These are phyloP conservation scores for Chrysolina haemoptera DNA, from an alignment of 2,888 invertebrate genomes.

Conservation along the genomic window DNA sequence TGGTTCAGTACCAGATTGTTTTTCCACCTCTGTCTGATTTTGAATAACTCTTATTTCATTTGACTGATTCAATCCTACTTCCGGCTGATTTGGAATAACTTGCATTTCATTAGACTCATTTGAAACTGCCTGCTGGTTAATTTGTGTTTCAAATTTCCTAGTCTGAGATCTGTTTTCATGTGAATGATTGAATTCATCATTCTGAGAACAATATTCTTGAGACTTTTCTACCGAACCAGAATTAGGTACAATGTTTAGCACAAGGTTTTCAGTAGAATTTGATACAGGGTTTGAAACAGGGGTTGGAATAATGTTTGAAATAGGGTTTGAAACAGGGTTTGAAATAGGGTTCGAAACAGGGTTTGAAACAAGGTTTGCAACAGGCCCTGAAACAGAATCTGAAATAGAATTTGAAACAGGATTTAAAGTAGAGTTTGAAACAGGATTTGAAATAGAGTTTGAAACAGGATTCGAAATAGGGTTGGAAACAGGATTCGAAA, in stretches of 20 bases:
- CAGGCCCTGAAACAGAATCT: too few relatives aligned
- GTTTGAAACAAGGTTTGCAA: too few relatives aligned
- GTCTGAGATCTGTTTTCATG: not conserved
- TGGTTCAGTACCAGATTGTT: not conserved
- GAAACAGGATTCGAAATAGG: too few relatives aligned
- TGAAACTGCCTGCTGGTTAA: not conserved
- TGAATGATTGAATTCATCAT: not conserved
- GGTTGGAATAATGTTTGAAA: too few relatives aligned
- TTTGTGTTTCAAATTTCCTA: conserved; percentile 6
- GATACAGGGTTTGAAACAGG: too few relatives aligned
- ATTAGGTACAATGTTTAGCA: not conserved
- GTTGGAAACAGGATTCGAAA: not conserved
- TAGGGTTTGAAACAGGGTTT: too few relatives aligned
- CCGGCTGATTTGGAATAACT: conserved; percentile 22
- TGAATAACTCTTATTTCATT: conserved; percentile 29
- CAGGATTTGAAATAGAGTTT: too few relatives aligned
- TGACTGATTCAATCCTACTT: conserved; percentile 1
- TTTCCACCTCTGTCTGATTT: conserved; percentile 2
- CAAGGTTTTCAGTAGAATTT: not conserved
- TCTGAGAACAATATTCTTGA: not conserved
- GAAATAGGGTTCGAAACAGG: too few relatives aligned
- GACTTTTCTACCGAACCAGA: not conserved
- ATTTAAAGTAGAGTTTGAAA: too few relatives aligned
- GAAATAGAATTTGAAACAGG: too few relatives aligned
- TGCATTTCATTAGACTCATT: conserved; percentile 12